Percentiles rank a stretch among this genome's conserved stretches.
Evolutionary conservation across 2,888 invertebrate species (phyloP).

Genomic region (Lepidochitona cinerea): DNA sequence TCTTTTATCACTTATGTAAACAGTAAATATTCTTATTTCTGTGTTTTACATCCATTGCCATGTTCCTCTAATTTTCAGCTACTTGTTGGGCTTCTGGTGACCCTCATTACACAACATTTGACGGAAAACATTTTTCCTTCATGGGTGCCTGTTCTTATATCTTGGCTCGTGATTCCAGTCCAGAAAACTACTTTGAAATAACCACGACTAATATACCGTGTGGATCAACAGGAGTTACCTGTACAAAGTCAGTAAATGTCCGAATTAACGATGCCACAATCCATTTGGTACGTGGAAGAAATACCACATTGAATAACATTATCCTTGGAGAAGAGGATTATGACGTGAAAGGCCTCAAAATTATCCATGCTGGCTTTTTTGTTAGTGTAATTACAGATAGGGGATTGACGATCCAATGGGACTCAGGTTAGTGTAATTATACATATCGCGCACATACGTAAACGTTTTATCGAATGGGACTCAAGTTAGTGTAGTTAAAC

Average conservation of each 20-base stretch:
- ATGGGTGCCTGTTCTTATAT: constrained; percentile 11
- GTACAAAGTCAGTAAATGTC: constrained; percentile 77
- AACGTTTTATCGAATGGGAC: too few relatives aligned
- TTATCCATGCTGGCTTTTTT: constrained; percentile 78
- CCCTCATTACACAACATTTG: constrained; percentile 20
- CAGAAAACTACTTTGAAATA: constrained; percentile 67
- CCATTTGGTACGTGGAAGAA: neutral
- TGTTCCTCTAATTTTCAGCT: constrained; percentile 2
- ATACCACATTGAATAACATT: constrained; percentile 21
- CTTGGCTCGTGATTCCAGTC: neutral
- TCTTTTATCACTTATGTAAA: too few relatives aligned
- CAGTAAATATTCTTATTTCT: too few relatives aligned
- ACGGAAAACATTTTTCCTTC: constrained; percentile 11
- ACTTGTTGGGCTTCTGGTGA: constrained; percentile 19
- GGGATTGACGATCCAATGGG: constrained; percentile 87
- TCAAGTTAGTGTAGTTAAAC: too few relatives aligned
- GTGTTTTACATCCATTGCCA: neutral
- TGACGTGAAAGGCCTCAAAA: constrained; percentile 30
- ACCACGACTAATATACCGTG: constrained; percentile 87
- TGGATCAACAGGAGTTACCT: constrained; percentile 86
- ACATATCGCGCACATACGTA: too few relatives aligned
- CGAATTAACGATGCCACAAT: constrained; percentile 17
- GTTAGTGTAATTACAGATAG: constrained; percentile 80
- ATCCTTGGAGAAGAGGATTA: constrained; percentile 33
- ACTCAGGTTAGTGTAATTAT: constrained; percentile 78